phyloP scores from a whole-genome alignment of 2,113 vertebrate genomes.

The Leptocoma aspasia region DNA sequence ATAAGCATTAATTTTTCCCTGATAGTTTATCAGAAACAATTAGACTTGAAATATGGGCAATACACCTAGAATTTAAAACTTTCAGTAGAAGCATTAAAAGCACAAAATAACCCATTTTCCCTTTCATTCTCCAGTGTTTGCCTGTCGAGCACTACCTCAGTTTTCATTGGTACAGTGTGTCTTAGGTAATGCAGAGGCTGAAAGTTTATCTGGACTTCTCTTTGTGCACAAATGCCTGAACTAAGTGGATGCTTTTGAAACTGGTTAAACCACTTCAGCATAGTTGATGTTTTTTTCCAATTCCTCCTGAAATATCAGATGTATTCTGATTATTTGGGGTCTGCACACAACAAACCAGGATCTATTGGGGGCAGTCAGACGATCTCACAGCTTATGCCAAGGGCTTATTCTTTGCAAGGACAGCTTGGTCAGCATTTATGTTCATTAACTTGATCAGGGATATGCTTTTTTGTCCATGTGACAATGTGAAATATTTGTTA shows the following conservation, averaged over 20 bases:
- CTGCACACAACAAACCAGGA: background rate
- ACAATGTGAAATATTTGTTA: background rate
- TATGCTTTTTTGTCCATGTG: background rate
- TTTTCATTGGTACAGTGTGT: background rate
- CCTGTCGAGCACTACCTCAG: rapidly evolving
- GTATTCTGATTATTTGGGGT: background rate
- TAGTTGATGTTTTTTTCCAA: background rate
- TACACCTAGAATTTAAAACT: background rate
- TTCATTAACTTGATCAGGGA: background rate
- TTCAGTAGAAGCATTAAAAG: background rate
- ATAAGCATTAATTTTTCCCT: slow-evolving; percentile 5
- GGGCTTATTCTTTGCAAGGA: background rate
- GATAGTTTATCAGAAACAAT: slow-evolving; percentile 53
- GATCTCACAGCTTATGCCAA: background rate
- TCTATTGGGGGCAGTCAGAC: background rate
- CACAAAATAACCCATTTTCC: slow-evolving; percentile 19
- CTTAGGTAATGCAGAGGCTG: background rate
- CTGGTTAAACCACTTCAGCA: background rate
- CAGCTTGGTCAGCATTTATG: background rate
- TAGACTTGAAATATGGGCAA: slow-evolving; percentile 1
- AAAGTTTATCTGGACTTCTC: background rate
- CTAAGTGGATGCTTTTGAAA: background rate
- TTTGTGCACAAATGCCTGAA: background rate
- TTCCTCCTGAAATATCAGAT: background rate
- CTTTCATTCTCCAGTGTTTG: background rate